These are phyloP conservation scores for Epinotia nisella DNA, from an alignment of 2,888 invertebrate species.

Conservation along the genomic window DNA sequence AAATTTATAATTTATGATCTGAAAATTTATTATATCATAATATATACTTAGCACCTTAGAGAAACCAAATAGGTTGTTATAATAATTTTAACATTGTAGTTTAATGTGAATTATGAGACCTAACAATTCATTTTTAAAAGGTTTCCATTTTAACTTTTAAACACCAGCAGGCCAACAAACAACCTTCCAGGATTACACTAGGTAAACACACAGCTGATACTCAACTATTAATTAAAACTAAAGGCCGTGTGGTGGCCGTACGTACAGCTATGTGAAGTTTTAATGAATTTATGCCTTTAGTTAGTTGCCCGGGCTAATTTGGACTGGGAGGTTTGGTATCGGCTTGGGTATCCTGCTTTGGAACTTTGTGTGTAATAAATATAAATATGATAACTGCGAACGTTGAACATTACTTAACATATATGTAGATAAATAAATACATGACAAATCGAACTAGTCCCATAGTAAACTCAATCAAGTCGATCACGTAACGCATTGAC, in stretches of 20 bases:
- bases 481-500: no score
- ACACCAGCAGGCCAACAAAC: background rate
- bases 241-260: constrained; percentile 27
- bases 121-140: no score
- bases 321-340: constrained; percentile 12
- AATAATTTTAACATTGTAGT: no score
- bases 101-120: no score
- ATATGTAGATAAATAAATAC: no score
- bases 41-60: no score
- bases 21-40: no score
- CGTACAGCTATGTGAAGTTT: constrained; percentile 43
- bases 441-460: no score
- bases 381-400: background rate
- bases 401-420: no score
- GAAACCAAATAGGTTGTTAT: no score
- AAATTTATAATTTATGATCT: no score
- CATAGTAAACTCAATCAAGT: no score
- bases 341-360: constrained; percentile 7
- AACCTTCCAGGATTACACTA: background rate
- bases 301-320: constrained; percentile 47
- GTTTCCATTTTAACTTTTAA: background rate
- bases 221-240: constrained; percentile 40
- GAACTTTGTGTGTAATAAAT: constrained; percentile 7
- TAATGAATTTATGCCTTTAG: constrained; percentile 51
- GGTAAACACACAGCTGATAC: constrained; percentile 13